Evolutionary conservation across 1,140 invertebrate species (phyloP).

Genomic region (Trichomalopsis sarcophagae): DNA sequence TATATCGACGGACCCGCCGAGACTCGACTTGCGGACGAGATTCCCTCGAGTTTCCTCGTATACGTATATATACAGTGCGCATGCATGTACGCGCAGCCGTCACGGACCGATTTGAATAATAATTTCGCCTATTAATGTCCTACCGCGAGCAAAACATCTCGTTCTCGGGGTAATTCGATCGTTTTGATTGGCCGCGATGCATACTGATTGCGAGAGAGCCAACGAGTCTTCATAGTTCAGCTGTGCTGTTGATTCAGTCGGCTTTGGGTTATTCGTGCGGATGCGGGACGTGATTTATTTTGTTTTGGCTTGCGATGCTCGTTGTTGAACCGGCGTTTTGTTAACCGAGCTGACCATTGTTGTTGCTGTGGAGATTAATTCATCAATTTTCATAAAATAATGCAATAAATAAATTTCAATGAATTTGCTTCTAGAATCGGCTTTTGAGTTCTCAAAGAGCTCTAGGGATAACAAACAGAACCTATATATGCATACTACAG

Average conservation of each 20-base stretch:
- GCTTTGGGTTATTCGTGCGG: neutral
- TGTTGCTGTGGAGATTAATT: too few relatives aligned
- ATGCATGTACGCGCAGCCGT: too few relatives aligned
- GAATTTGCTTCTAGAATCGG: neutral
- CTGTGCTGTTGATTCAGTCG: neutral
- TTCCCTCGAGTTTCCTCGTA: neutral
- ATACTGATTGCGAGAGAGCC: too few relatives aligned
- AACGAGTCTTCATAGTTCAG: too few relatives aligned
- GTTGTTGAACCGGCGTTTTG: too few relatives aligned
- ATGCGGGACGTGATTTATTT: neutral
- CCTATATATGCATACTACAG: neutral
- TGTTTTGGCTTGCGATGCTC: neutral
- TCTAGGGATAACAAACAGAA: conserved; percentile 1
- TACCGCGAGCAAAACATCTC: neutral
- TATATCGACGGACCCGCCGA: neutral
- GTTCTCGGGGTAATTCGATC: neutral
- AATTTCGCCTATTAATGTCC: conserved; percentile 5
- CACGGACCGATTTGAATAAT: conserved; percentile 17
- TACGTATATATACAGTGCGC: neutral
- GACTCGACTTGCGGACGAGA: neutral
- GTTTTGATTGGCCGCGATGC: neutral
- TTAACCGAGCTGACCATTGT: too few relatives aligned
- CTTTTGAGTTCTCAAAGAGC: neutral
- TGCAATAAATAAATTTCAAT: too few relatives aligned
- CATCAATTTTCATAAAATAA: too few relatives aligned